Base-by-base conservation (phyloP, 2,888 invertebrate genomes). In the Silvanus unidentatus region DNA sequence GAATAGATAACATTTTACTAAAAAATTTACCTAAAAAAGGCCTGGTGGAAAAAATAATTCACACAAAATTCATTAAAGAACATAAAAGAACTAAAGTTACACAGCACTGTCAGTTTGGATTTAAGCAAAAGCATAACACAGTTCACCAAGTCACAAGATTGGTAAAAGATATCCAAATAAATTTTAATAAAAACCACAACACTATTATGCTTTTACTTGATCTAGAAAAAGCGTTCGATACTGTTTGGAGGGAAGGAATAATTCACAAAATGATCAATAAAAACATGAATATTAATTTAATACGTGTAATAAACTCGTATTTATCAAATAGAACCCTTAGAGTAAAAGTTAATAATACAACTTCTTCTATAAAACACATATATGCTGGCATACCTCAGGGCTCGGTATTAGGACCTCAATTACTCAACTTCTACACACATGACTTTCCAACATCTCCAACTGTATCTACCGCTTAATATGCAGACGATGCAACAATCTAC, bases 221-320 rank as follows among this genome's bases (percentile, higher is more conserved):
- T 30, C 59, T 66, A 9, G 57, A 62, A 37, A 65, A 66, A 50
- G 66, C 65, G 0, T 69, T 69, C 38, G 63, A 68, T 40, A 56
- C 50, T 15, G 62, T 66, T 0, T 63, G 64, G 60, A 54, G 55
- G 6, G 45, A 54, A 4, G 63, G 61, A 3, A 52, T 68, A 1
- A 50, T 63, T 1, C 52, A 53, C 48, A 65, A 64, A 52, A 44
- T 68, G 43, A 53, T 54, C 1, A 36, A 44, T 36, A 16, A 44
- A 15, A 48, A 55, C 11, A 52, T 58, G 16, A 56, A 60, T 3
- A 2, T 5, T 1, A 28, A 48, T 2, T 11, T 63, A 30, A 52
- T 57, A 2, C 49, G 48, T 39, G 11, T 62, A 15, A 45, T 58
- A 1, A 13, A 51, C 12, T 51, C 53, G 2, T 66, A 61, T 40